These are phyloP conservation scores for Anthoscopus minutus DNA, from an alignment of 2,113 vertebrate genomes.

Conservation along the genomic window DNA sequence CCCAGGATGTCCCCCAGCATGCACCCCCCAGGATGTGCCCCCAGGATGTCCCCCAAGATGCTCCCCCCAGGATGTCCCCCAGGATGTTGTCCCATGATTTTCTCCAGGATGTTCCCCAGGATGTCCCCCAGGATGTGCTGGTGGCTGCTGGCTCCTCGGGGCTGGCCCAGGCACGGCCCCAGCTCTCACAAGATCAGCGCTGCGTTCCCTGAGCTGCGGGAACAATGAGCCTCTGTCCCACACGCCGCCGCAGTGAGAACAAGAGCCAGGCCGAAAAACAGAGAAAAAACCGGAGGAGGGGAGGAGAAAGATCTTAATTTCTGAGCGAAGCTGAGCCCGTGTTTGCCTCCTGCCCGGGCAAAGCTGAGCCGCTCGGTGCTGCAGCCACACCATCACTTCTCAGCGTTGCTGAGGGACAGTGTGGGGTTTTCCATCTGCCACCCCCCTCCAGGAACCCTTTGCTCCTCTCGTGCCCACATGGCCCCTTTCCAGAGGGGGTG, in stretches of 20 bases:
- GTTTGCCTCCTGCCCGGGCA: neutral
- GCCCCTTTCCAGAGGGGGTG: neutral
- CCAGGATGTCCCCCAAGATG: neutral
- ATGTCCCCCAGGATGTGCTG: neutral
- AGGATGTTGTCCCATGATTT: neutral
- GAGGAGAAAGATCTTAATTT: neutral
- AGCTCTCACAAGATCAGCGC: slow-evolving; percentile 13
- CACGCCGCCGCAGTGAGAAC: neutral
- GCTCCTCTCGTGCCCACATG: neutral
- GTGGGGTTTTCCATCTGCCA: neutral
- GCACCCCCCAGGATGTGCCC: neutral
- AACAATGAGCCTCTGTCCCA: slow-evolving; percentile 58
- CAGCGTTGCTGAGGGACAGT: neutral
- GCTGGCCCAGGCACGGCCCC: neutral
- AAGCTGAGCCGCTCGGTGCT: neutral
- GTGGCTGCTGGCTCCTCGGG: neutral
- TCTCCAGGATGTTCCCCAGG: neutral
- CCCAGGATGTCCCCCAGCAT: neutral
- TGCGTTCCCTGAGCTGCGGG: neutral
- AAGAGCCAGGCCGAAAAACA: neutral
- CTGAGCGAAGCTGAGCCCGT: neutral
- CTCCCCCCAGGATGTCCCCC: neutral
- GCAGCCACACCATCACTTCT: neutral
- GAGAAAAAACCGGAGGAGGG: neutral
- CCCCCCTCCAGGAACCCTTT: neutral